phyloP scores from a whole-genome alignment of 2,113 vertebrate species.

The Microtus montanus region DNA sequence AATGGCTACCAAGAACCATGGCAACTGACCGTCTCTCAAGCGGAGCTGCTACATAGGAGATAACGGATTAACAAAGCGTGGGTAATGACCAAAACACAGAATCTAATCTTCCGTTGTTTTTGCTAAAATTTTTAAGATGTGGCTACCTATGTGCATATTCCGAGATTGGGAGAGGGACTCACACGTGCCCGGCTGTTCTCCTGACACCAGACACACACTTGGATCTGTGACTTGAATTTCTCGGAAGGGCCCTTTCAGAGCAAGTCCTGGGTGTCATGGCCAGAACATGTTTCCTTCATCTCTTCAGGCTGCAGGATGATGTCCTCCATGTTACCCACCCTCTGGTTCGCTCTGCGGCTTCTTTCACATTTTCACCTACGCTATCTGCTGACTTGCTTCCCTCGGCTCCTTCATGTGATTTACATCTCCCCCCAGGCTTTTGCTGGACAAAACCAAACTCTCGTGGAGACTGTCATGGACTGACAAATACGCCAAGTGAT shows the following conservation, averaged over 20 bases:
- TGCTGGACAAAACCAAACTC: slow-evolving; percentile 5
- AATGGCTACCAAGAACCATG: no score
- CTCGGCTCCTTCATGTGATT: neutral
- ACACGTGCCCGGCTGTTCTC: neutral
- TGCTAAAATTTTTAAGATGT: slow-evolving; percentile 8
- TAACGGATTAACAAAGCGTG: neutral
- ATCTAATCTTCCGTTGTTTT: neutral
- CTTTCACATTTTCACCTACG: neutral
- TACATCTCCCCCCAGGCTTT: neutral
- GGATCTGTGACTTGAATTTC: neutral
- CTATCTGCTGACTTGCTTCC: neutral
- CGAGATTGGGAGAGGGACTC: neutral
- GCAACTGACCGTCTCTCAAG: neutral
- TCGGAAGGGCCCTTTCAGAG: neutral
- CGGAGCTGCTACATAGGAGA: neutral
- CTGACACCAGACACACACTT: neutral
- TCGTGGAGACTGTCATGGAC: neutral
- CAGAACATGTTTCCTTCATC: neutral
- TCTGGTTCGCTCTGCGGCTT: neutral
- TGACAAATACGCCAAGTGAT: slow-evolving; percentile 57
- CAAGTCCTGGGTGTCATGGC: neutral
- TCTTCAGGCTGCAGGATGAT: neutral
- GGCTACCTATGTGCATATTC: neutral
- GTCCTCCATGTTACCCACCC: neutral
- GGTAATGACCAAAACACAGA: neutral